These are phyloP conservation scores for Protomyctophum bolini DNA, from an alignment of 2,113 vertebrate genomes.

Conservation along the genomic window DNA sequence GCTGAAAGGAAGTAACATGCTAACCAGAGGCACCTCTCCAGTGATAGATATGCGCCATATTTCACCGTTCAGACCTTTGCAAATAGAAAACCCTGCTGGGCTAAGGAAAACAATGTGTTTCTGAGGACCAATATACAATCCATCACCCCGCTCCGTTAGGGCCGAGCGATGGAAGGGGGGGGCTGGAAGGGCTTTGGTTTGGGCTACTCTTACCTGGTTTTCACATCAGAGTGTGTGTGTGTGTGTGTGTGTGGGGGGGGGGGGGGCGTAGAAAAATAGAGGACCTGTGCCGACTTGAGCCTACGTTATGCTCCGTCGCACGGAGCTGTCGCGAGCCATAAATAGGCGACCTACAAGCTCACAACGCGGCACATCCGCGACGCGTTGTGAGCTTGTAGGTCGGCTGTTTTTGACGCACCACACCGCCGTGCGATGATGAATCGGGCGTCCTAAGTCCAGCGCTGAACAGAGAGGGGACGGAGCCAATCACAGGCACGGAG, in stretches of 20 bases:
- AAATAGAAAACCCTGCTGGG: slow-evolving; percentile 99
- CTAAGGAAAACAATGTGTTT: slow-evolving; percentile 99
- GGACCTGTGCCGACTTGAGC: slow-evolving; percentile 74
- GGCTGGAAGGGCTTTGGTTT: slow-evolving; percentile 42
- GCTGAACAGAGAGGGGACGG: slow-evolving; percentile 83
- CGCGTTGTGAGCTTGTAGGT: too few species aligned
- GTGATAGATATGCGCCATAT: slow-evolving; percentile 94
- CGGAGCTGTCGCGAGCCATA: too few species aligned
- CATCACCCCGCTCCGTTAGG: slow-evolving; percentile 90
- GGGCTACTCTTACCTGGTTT: slow-evolving; percentile 87
- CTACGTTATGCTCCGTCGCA: too few species aligned
- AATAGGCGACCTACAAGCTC: too few species aligned
- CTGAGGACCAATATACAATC: slow-evolving; percentile 96
- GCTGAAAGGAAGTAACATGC: slow-evolving; percentile 58
- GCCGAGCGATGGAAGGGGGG: slow-evolving; percentile 54
- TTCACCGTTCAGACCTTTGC: slow-evolving; percentile 89
- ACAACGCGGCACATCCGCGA: too few species aligned
- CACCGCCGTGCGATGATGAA: too few species aligned
- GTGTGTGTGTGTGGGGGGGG: slow-evolving; percentile 11
- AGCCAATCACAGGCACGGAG: slow-evolving; percentile 43
- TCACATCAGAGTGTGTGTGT: slow-evolving; percentile 82
- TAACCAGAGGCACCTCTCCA: slow-evolving; percentile 84
- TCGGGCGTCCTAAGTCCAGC: slow-evolving; percentile 76
- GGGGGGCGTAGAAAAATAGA: slow-evolving; percentile 79
- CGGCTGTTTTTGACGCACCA: too few species aligned